Evolutionary conservation across 2,113 vertebrate genomes (phyloP), one percentile per base, ranked within the genome.

Genomic region (Atlantisia rogersi): DNA sequence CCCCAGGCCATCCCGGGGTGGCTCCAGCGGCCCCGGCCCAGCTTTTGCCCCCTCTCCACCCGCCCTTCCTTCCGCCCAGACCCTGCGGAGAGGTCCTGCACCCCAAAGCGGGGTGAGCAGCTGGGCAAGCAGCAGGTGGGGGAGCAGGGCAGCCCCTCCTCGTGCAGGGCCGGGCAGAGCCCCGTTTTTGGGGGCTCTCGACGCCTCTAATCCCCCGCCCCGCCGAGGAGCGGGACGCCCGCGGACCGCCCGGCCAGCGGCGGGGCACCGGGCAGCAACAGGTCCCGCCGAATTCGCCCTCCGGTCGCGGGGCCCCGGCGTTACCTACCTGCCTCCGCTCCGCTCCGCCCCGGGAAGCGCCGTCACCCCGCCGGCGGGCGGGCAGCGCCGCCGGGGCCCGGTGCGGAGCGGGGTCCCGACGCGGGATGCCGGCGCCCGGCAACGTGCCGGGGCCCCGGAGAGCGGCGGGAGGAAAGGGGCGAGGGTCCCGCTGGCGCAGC

Each of bases 301-400:
- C 71, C 52, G 42, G 18, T 9, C 60, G 60, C 55, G 70, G 81
- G 31, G 39, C 52, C 67, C 31, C 55, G n/a, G 29, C 12, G 15
- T 48, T 63, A 91, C 80, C 53, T n/a, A 83, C 96, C 96, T 91
- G 90, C 68, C 93, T 86, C 67, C 35, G 86, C 79, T 95, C 93
- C 69, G 77, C 60, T 46, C 44, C 42, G 42, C 42, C 46, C 24
- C 29, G 55, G 37, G 80, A 52, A 8, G n/a, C 17, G 29, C 64
- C 59, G 46, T 59, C 63, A 89, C 65, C 28, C 86, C 86, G 82
- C 52, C 88, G 85, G 88, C 96, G 77, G 55, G 52, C 18, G 56
- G 21, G 44, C 64, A 64, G 79, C 84, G 48, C 73, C 64, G 88
- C 75, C 55, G 77, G 84, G 78, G 37, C 46, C 22, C 12, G 12